These are phyloP conservation scores for Stegophylla sp. DNA, from an alignment of 2,888 invertebrate species.

Conservation along the genomic window DNA sequence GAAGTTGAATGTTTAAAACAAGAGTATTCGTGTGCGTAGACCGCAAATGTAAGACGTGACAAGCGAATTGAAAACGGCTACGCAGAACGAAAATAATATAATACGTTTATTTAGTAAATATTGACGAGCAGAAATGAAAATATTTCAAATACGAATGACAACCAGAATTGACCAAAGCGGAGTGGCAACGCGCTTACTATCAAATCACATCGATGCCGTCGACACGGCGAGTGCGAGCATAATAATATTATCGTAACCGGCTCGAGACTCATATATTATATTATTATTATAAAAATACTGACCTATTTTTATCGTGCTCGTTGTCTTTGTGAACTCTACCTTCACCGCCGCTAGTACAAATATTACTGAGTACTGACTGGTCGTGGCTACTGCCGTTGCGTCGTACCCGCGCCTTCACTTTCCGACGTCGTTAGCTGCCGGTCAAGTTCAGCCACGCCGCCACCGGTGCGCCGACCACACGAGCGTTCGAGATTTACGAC, in stretches of 20 bases:
- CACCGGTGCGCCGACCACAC: not conserved
- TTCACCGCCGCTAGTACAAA: too few relatives aligned
- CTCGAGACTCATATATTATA: too few relatives aligned
- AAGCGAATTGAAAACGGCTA: too few relatives aligned
- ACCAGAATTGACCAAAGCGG: not conserved
- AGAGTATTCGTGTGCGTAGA: too few relatives aligned
- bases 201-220: not conserved
- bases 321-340: too few relatives aligned
- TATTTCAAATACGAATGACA: not conserved
- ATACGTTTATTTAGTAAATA: too few relatives aligned
- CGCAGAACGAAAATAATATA: too few relatives aligned
- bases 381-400: not conserved
- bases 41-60: not conserved
- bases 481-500: not conserved
- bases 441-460: slow-evolving; percentile 30
- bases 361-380: too few relatives aligned
- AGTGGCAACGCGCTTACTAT: not conserved
- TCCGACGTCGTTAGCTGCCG: not conserved
- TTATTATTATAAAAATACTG: too few relatives aligned
- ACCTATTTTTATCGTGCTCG: slow-evolving; percentile 38
- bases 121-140: not conserved
- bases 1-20: too few relatives aligned
- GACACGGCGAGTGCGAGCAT: not conserved
- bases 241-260: too few relatives aligned
- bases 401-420: slow-evolving; percentile 11